Evolutionary conservation across 2,113 vertebrate genomes (phyloP).

Genomic region (Phyllostomus hastatus): DNA sequence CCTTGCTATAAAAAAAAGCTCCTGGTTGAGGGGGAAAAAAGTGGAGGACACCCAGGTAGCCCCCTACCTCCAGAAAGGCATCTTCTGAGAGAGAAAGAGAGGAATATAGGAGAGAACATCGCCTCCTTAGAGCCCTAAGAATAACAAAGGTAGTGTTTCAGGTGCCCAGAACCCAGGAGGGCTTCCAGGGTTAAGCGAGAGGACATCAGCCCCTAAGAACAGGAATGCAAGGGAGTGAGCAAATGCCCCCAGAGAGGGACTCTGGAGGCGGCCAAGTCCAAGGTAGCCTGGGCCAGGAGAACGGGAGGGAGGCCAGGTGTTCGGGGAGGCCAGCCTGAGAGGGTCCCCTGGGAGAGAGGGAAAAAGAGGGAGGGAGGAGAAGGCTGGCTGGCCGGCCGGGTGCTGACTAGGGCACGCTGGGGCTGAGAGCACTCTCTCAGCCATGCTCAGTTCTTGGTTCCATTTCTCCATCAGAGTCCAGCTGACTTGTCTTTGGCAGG

Average conservation of each 20-base stretch:
- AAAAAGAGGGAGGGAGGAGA: neutral
- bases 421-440: constrained; percentile 60
- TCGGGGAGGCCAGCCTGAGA: neutral
- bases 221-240: accelerated
- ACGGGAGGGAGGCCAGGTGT: neutral
- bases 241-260: accelerated
- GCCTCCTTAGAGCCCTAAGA: neutral
- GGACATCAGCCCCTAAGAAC: neutral
- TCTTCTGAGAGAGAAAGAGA: neutral
- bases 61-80: neutral
- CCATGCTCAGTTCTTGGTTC: constrained; percentile 69
- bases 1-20: neutral
- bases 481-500: constrained; percentile 68
- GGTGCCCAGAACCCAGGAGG: neutral
- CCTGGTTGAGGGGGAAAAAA: neutral
- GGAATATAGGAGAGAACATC: neutral
- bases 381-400: constrained; percentile 18
- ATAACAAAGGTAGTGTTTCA: neutral
- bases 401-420: neutral
- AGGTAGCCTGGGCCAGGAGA: neutral
- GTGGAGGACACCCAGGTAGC: neutral
- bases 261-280: neutral
- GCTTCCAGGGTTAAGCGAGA: neutral
- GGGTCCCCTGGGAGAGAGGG: neutral
- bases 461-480: constrained; percentile 73